A percentile compares a stretch with the other conserved stretches of the same genome.
Evolutionary conservation across 1,140 invertebrate genomes (phyloP).

Genomic region (Tachypleus tridentatus): DNA sequence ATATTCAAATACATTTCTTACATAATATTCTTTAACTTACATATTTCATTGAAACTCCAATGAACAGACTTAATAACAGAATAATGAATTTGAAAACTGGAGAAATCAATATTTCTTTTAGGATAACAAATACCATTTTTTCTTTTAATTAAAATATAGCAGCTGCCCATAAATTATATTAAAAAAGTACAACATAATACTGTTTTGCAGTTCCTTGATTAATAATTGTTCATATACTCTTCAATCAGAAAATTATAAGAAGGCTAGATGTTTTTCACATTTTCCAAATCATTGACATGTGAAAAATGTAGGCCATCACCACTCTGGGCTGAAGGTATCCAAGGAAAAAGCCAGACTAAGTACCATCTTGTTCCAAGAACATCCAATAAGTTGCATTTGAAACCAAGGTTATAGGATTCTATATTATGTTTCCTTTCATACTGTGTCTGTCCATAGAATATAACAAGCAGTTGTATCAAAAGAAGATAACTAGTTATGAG

Average conservation of each 20-base stretch:
- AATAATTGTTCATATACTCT: too few relatives aligned
- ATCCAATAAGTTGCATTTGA: slow-evolving; percentile 18
- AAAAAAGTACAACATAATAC: too few relatives aligned
- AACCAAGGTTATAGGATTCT: slow-evolving; percentile 15
- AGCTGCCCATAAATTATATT: too few relatives aligned
- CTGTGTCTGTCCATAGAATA: slow-evolving; percentile 19
- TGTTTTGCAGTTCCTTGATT: too few relatives aligned
- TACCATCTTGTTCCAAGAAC: slow-evolving; percentile 20
- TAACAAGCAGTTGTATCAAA: slow-evolving; percentile 9
- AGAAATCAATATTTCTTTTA: too few relatives aligned
- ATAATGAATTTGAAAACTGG: too few relatives aligned
- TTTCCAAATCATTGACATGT: slow-evolving; percentile 13
- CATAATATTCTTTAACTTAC: too few relatives aligned
- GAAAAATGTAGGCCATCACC: slow-evolving; percentile 21
- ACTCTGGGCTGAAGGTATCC: slow-evolving; percentile 12
- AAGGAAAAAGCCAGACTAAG: slow-evolving; percentile 18
- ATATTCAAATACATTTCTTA: too few relatives aligned
- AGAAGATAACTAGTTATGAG: slow-evolving; percentile 12
- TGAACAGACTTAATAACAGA: too few relatives aligned
- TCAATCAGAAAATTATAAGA: not conserved
- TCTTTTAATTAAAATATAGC: too few relatives aligned
- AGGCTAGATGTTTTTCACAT: slow-evolving; percentile 15
- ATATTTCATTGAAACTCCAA: too few relatives aligned
- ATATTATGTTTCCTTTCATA: slow-evolving; percentile 19
- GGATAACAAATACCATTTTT: too few relatives aligned